Base-by-base conservation (phyloP, 2,888 invertebrate species). In the Ichneumon xanthorius region DNA sequence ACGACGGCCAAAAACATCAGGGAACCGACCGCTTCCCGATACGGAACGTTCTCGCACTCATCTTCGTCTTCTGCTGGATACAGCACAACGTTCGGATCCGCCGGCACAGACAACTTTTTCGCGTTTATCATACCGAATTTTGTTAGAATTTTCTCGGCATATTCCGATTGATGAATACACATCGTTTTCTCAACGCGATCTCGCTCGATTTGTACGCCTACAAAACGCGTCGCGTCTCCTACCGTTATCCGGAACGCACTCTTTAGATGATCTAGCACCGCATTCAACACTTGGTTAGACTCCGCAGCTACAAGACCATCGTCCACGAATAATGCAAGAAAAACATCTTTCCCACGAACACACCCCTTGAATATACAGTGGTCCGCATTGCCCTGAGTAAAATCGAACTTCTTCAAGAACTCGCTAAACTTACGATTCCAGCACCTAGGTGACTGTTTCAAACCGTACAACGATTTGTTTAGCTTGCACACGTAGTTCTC, bases 401-500 rank as follows among this genome's bases (percentile, higher is more conserved):
- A 75, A 11, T 50, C 45, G 65, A 78, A 86, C 22, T 77, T 80
- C 1, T 67, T 67, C 1, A 89, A 76, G 50, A 87, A 88, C 33
- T 75, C 71, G 16, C 82, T 78, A 30, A 85, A 84, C 40, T 80
- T 88, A 0, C 30, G 11, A 53, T 88, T 88, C 82, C 88, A 88
- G 78, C 86, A 88, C 50, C 83, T 79, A 30, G 86, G 84, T 50
- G 86, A 40, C 68, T 87, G 87, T 45, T 86, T 87, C 19, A 88
- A 50, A 1, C 86, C 86, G 30, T 88, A 87, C 1, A 87, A 70
- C n/a, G 87, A 84, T 50, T 87, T 87, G 16, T 87, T 86, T 26
- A 86, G 26, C 37, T 75, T 82, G 30, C 85, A 86, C 40, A 87
- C 85, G 30, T 26, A 55, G 1, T 53, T 22, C 30, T 48, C 16